Evolutionary conservation across 1,140 invertebrate species (phyloP).

Genomic region (Drosophila nasuta): DNA sequence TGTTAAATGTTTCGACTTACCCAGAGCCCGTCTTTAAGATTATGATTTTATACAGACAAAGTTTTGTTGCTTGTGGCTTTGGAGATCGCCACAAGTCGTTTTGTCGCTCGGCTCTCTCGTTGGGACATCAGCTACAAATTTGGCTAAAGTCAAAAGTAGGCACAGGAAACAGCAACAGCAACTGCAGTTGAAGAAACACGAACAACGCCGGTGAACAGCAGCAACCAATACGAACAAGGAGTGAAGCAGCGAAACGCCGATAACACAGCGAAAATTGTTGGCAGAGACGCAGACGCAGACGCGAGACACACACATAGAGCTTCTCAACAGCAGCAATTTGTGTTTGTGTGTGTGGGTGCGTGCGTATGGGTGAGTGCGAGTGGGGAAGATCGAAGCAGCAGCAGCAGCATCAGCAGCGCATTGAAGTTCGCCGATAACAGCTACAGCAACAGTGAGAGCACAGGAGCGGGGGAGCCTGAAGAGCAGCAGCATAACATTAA

Average conservation of each 20-base stretch:
- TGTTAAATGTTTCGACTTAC: conserved; percentile 12
- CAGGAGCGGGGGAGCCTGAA: conserved; percentile 34
- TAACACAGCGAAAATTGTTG: conserved; percentile 33
- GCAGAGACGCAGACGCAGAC: conserved; percentile 27
- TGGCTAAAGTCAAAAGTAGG: conserved; percentile 51
- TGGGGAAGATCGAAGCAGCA: conserved; percentile 39
- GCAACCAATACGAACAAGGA: conserved; percentile 49
- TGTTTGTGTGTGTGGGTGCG: background rate
- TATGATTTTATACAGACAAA: background rate
- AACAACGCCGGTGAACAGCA: conserved; percentile 29
- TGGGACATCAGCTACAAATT: conserved; percentile 35
- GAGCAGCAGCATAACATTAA: conserved; percentile 18
- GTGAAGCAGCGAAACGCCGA: conserved; percentile 44
- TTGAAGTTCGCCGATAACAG: conserved; percentile 24
- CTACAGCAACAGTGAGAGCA: conserved; percentile 40
- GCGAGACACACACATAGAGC: conserved; percentile 17
- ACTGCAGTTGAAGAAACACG: conserved; percentile 27
- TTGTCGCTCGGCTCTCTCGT: background rate
- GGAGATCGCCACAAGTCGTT: background rate
- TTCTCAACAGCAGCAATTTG: conserved; percentile 35
- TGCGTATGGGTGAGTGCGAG: too few relatives aligned
- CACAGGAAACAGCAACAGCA: conserved; percentile 42
- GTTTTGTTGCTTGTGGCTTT: background rate
- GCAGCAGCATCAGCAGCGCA: conserved; percentile 40
- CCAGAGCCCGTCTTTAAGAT: background rate